Conservation (phyloP, 2,888 invertebrate species). For the Horisme vitalbata region DNA sequence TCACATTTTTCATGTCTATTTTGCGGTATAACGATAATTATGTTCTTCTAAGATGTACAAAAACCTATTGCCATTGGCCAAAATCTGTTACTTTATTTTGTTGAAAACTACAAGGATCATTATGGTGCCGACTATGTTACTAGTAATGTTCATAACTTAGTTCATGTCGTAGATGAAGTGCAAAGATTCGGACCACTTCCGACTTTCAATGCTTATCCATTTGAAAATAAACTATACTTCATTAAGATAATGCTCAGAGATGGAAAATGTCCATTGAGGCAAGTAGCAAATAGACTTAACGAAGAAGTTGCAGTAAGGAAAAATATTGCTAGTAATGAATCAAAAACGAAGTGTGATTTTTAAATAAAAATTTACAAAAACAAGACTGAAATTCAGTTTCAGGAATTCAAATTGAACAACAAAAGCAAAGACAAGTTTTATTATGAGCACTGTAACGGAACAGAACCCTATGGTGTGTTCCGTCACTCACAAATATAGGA, state of each 20-base stretch:
- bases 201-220: conserved; percentile 17
- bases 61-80: too few relatives aligned
- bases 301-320: background rate
- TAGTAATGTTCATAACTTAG: conserved; percentile 14
- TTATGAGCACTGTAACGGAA: too few relatives aligned
- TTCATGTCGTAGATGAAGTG: conserved; percentile 9
- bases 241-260: conserved; percentile 9
- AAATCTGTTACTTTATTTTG: conserved; percentile 1
- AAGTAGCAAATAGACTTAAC: conserved; percentile 6
- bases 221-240: conserved; percentile 15
- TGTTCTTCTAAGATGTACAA: too few relatives aligned
- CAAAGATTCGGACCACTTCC: conserved; percentile 4
- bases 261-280: conserved; percentile 1
- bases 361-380: too few relatives aligned
- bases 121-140: conserved; percentile 14
- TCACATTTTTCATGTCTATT: background rate
- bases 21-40: conserved; percentile 14
- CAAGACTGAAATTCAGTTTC: too few relatives aligned
- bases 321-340: too few relatives aligned
- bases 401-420: too few relatives aligned
- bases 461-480: too few relatives aligned
- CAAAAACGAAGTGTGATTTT: too few relatives aligned
- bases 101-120: conserved; percentile 9
- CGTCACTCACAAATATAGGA: too few relatives aligned
- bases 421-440: too few relatives aligned